phyloP scores from a whole-genome alignment of 2,888 invertebrate genomes.

The Zaprionus bogoriensis region DNA sequence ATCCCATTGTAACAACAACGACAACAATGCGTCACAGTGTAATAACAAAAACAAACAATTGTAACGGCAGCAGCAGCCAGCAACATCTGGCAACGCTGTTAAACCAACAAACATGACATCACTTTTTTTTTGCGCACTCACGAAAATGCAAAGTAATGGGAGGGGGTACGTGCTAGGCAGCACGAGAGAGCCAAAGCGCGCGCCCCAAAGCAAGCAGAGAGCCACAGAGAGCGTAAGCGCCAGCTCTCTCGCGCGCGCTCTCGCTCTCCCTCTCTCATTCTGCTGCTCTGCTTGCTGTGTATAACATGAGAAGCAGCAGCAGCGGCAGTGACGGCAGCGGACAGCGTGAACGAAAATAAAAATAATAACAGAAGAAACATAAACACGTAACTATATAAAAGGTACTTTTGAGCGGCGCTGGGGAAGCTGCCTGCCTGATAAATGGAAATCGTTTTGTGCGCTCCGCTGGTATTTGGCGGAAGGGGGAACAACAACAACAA shows the following conservation, averaged over 20 bases:
- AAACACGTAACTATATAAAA: conserved; percentile 73
- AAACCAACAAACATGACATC: conserved; percentile 79
- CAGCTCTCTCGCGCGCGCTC: conserved; percentile 3
- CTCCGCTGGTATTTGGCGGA: too few species aligned
- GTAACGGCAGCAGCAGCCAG: conserved; percentile 33
- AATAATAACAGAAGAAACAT: conserved; percentile 72
- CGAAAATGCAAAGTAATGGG: conserved; percentile 64
- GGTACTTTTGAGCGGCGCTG: conserved; percentile 40
- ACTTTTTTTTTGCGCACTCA: conserved; percentile 78
- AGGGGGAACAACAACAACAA: not conserved
- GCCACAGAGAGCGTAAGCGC: too few species aligned
- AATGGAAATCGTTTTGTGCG: conserved; percentile 40
- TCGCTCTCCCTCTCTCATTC: conserved; percentile 3
- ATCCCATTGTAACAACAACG: conserved; percentile 38
- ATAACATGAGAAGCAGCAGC: conserved; percentile 48
- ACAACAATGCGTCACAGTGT: conserved; percentile 39
- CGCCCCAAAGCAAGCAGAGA: conserved; percentile 16
- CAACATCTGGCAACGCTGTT: conserved; percentile 70
- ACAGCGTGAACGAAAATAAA: conserved; percentile 57
- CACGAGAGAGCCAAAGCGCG: conserved; percentile 13
- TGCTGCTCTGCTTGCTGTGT: conserved; percentile 36
- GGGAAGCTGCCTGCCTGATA: conserved; percentile 34
- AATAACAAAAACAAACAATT: conserved; percentile 48
- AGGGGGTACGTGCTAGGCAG: not conserved
- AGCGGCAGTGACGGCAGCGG: conserved; percentile 39